Base-by-base conservation (phyloP, 2,888 invertebrate genomes). In the Erebia ligea region DNA sequence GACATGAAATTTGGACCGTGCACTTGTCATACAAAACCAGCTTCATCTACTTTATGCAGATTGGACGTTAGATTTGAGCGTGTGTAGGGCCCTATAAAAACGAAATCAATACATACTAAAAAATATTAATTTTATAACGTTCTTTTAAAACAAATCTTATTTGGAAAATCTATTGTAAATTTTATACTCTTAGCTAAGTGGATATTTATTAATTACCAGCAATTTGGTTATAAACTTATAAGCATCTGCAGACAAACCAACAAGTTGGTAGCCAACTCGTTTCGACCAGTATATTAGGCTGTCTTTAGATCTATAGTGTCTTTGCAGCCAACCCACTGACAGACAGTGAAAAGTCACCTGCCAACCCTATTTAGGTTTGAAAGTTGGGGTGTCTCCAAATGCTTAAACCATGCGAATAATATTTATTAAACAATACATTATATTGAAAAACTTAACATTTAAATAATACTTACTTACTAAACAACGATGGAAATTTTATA, bases 161-260 rank as follows among this genome's bases (percentile, higher is more conserved):
- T 9, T 6, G 40, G 40, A 40, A 34, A 34, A 4, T 40, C 6
- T 40, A 40, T 11, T 45, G 45, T 0, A 25, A 1, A 11, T 11
- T 45, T 11, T 2, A 45, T 11, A 45, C 4, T 25, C 25, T 4
- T 25, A 25, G 25, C 3, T 25, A 25, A 3, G 25, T 25, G 25
- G 11, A 45, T 10, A 45, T 45, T 45, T 45, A 11, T 45, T 10
- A 45, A 45, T 45, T 13, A 11, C 45, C 11, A 45, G 13, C 11
- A 57, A 57, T 13, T 13, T 25, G 19, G 15, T 57, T 21, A 57
- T 13, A 40, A 34, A 2, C 2, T 34, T 34, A 6, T 34, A 34
- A 58, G 11, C n/a, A 10, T 59, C 40, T 59, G 9, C 17, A 59
- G n/a, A 59, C 17, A 10, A n/a, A 17, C 59, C 59, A 59, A 59